Conservation (phyloP, 2,797 vertebrate genomes). For the Molothrus aeneus region DNA sequence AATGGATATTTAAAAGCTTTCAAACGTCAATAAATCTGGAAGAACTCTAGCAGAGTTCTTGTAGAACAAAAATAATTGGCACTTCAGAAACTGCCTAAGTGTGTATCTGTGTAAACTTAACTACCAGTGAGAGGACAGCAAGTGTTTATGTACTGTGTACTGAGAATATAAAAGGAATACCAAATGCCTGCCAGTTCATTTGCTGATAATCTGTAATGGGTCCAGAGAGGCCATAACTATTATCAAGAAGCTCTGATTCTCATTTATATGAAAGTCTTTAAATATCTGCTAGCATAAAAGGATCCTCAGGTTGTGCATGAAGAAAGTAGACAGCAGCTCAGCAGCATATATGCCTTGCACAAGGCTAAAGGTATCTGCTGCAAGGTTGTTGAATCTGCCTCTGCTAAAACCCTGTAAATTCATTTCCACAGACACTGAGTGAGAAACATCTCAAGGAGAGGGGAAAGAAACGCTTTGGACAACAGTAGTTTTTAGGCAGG, state of each 20-base stretch:
- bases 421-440: background rate
- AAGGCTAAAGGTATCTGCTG: background rate
- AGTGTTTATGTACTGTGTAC: background rate
- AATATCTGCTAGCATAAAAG: background rate
- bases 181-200: background rate
- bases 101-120: conserved; percentile 10
- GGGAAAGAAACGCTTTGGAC: background rate
- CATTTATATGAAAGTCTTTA: background rate
- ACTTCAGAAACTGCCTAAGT: conserved; percentile 5
- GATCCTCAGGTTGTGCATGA: background rate
- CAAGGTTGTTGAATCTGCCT: background rate
- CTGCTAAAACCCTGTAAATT: background rate
- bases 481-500: background rate
- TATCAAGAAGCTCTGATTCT: background rate
- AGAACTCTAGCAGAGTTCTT: conserved; percentile 16
- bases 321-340: background rate
- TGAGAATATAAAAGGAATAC: background rate
- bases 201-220: background rate
- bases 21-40: conserved; percentile 55
- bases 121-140: background rate
- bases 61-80: conserved; percentile 40
- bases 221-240: background rate
- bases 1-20: conserved; percentile 61
- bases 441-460: background rate
- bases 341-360: accelerated